Evolutionary conservation across 2,113 vertebrate species (phyloP).

Genomic region (Macheiramphus alcinus): DNA sequence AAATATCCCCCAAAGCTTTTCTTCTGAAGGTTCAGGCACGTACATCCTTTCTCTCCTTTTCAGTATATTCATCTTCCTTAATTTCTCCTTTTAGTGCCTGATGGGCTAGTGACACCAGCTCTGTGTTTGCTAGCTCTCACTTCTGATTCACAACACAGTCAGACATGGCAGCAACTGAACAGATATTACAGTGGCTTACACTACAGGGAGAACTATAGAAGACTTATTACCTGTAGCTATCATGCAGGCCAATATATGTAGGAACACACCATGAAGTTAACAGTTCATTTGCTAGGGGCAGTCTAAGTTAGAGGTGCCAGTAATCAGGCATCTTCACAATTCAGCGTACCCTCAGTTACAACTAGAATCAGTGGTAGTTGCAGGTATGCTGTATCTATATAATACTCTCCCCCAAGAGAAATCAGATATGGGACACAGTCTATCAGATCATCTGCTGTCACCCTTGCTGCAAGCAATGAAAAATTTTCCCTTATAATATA

Average conservation of each 20-base stretch:
- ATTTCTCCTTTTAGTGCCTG: neutral
- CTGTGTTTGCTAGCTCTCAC: neutral
- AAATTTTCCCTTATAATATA: neutral
- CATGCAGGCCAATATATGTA: neutral
- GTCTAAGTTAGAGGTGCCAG: neutral
- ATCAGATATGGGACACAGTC: neutral
- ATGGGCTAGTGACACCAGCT: neutral
- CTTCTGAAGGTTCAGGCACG: neutral
- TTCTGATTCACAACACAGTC: neutral
- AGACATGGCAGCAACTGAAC: neutral
- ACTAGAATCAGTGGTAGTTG: neutral
- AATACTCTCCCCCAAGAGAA: neutral
- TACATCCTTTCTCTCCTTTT: neutral
- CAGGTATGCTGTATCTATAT: neutral
- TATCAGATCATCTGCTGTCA: neutral
- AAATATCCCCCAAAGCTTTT: neutral
- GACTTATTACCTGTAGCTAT: neutral
- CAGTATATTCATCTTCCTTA: neutral
- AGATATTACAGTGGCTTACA: neutral
- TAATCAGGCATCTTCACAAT: neutral
- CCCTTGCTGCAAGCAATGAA: neutral
- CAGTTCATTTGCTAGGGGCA: neutral
- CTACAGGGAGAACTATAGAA: neutral
- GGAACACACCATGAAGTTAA: neutral
- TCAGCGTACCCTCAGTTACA: neutral